Conservation (phyloP, 2,888 invertebrate genomes). For the Kryphioiulus occultus region DNA sequence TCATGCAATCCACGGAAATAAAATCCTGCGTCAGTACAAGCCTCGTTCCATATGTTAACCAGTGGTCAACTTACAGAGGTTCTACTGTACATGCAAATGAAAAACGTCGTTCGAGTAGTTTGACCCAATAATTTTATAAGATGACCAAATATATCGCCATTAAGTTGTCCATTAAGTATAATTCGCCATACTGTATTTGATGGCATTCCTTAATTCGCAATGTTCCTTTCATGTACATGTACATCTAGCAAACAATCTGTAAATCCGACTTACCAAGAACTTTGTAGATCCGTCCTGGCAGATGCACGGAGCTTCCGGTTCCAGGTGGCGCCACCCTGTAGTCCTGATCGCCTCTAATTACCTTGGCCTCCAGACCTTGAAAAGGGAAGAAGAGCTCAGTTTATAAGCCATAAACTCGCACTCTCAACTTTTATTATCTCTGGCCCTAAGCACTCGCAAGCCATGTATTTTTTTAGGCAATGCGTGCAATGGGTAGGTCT, state of each 20-base stretch:
- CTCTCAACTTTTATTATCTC: conserved; percentile 32
- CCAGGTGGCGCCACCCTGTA: conserved; percentile 31
- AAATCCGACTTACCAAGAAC: conserved; percentile 30
- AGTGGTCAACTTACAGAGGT: too few relatives aligned
- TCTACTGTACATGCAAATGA: too few relatives aligned
- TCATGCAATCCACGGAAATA: too few relatives aligned
- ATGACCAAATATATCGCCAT: too few relatives aligned
- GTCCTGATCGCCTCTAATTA: conserved; percentile 44
- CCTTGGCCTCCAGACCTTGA: conserved; percentile 47
- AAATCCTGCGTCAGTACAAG: too few relatives aligned
- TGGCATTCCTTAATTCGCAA: not conserved
- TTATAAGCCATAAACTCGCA: conserved; percentile 29
- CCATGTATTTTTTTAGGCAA: not conserved
- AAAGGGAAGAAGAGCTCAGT: not conserved
- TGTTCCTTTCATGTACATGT: not conserved
- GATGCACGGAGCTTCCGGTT: conserved; percentile 8
- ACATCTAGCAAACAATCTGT: too few relatives aligned
- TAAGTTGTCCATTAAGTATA: too few relatives aligned
- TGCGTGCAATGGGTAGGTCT: not conserved
- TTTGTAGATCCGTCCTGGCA: conserved; percentile 43
- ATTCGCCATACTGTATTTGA: too few relatives aligned
- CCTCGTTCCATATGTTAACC: too few relatives aligned
- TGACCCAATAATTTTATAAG: too few relatives aligned
- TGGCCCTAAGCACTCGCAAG: not conserved
- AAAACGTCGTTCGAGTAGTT: too few relatives aligned